Base-by-base conservation (phyloP, 2,888 invertebrate species). In the Acleris emargana region DNA sequence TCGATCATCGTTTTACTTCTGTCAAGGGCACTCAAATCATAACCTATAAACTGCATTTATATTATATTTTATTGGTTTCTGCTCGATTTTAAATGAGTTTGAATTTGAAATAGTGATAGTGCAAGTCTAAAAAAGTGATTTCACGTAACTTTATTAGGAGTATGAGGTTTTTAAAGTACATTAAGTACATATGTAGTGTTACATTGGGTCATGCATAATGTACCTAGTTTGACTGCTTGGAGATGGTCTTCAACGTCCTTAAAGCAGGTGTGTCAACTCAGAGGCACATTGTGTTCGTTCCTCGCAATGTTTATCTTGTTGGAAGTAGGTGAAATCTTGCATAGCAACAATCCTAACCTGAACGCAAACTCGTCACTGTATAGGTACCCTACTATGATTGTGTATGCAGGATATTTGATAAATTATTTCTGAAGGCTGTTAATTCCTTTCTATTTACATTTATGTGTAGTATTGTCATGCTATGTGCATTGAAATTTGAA, bases 271-370 rank as follows among this genome's bases (percentile, higher is more conserved):
- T 60, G 69, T 72, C 68, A 70, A 67, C 62, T 68, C 38, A 69
- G 74, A 75, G 59, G 64, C 62, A 67, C 70, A 68, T 63, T 73
- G 74, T 72, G 72, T 62, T 69, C 68, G 69, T 67, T 68, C 71
- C 71, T 63, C 68, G 70, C 59, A 72, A 62, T 68, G 74, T 77
- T 73, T 78, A 75, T 72, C 72, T 76, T 68, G 68, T 66, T 68
- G 70, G 60, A 74, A 71, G 72, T 73, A 75, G 76, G 77, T 72
- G 68, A 79, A 83, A 82, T 83, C 84, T 87, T 79, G 86, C 90
- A 86, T 89, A 87, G 89, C 86, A 90, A 90, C 89, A 88, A 83
- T 38, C 51, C 79, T 89, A 87, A 87, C 86, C 87, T 87, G 86
- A 83, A 84, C 74, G 76, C 83, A 80, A 85, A 81, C 80, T 80